Conservation (phyloP, 2,113 vertebrate species). For the Phocoena sinus region DNA sequence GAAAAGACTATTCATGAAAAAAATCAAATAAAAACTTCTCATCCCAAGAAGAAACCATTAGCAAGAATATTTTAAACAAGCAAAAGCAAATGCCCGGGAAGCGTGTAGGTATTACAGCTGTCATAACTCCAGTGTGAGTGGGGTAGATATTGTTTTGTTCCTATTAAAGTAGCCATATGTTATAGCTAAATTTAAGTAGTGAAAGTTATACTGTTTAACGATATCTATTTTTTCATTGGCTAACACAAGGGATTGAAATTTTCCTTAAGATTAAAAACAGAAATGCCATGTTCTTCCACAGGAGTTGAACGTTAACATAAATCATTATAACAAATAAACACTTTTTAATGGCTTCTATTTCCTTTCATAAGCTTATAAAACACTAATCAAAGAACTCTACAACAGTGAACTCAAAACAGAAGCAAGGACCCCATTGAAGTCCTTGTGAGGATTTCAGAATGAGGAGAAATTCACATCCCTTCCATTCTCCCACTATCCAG, state of each 20-base stretch:
- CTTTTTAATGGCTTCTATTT: constrained; percentile 60
- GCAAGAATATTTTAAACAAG: background rate
- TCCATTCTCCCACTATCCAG: constrained; percentile 50
- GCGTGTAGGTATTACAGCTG: background rate
- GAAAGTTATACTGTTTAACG: constrained; percentile 56
- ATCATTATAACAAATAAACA: constrained; percentile 61
- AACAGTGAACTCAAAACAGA: constrained; percentile 51
- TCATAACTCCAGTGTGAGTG: too few relatives aligned
- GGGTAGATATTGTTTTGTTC: background rate
- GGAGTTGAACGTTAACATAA: constrained; percentile 55
- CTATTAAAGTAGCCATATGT: background rate
- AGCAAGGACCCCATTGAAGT: constrained; percentile 38
- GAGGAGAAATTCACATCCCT: constrained; percentile 37
- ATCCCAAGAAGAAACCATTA: background rate
- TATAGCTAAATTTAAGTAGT: background rate
- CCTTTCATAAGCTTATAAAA: constrained; percentile 66
- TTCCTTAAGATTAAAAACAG: constrained; percentile 56
- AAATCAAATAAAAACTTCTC: background rate
- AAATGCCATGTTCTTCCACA: constrained; percentile 47
- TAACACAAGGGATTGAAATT: constrained; percentile 39
- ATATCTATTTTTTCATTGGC: constrained; percentile 59
- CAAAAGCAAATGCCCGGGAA: background rate
- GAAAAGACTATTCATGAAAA: background rate
- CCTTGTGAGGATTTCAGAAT: constrained; percentile 33
- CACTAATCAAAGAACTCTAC: constrained; percentile 43